A percentile compares a stretch with the other conserved stretches of the same genome.
phyloP scores from a whole-genome alignment of 2,113 vertebrate species.

The Nestor notabilis region DNA sequence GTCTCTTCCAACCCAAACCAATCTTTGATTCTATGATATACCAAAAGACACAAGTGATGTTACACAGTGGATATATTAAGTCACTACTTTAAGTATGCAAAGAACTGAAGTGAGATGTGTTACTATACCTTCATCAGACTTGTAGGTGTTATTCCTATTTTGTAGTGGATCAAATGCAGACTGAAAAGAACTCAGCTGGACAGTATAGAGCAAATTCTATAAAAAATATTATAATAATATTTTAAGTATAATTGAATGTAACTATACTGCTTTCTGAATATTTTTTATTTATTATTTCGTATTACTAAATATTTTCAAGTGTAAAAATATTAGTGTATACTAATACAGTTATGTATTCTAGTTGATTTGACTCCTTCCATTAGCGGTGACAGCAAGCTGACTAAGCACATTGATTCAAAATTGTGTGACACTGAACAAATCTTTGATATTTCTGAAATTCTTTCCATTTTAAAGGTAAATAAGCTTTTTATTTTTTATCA shows the following conservation, averaged over 20 bases:
- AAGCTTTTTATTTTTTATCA: not conserved
- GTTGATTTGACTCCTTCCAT: not conserved
- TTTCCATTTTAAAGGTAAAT: not conserved
- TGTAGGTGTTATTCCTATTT: not conserved
- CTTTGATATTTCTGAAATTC: not conserved
- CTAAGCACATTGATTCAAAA: not conserved
- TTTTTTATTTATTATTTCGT: not conserved
- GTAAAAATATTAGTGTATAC: not conserved
- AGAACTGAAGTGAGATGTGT: not conserved
- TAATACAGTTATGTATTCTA: not conserved
- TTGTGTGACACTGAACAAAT: not conserved
- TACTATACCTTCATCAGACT: conserved; percentile 73
- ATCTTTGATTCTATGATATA: not conserved
- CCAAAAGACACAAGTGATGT: not conserved
- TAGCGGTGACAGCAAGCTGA: not conserved
- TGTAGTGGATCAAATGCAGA: conserved; percentile 60
- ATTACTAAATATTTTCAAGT: not conserved
- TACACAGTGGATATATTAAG: not conserved
- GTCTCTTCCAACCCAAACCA: not conserved
- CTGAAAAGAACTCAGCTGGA: conserved; percentile 56
- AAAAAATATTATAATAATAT: conserved; percentile 28
- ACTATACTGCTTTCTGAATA: not conserved
- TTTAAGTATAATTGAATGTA: not conserved
- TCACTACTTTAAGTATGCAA: not conserved
- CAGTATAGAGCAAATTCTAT: conserved; percentile 57